A percentile compares a stretch with the other conserved stretches of the same genome.
Conservation (phyloP, 1,140 invertebrate genomes). For the Pachypsylla venusta region DNA sequence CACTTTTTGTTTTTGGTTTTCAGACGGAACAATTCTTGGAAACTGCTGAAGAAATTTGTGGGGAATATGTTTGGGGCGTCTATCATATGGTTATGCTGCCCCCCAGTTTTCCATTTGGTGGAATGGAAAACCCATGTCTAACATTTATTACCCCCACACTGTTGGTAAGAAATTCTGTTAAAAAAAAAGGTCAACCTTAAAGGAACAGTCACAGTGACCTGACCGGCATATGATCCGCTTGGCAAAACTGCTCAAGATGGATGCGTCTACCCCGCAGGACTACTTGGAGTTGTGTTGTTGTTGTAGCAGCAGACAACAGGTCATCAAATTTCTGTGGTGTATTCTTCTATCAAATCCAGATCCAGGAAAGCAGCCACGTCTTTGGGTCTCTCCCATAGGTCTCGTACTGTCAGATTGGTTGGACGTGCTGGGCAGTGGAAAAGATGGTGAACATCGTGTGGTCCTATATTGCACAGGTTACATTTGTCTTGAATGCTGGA, state of each 20-base stretch:
- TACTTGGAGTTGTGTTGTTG: slow-evolving; percentile 69
- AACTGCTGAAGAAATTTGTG: slow-evolving; percentile 65
- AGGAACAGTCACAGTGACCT: too few species aligned
- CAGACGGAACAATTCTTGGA: slow-evolving; percentile 67
- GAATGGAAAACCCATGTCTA: slow-evolving; percentile 95
- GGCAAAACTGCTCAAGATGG: slow-evolving; percentile 13
- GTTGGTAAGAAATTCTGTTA: slow-evolving; percentile 39
- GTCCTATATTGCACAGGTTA: too few species aligned
- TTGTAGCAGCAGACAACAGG: too few species aligned
- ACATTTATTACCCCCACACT: slow-evolving; percentile 88
- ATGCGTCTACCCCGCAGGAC: slow-evolving; percentile 32
- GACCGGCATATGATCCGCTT: neutral
- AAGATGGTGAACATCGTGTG: too few species aligned
- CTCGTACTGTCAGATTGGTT: too few species aligned
- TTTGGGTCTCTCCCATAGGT: too few species aligned
- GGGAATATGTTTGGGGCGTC: slow-evolving; percentile 66
- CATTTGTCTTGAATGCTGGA: too few species aligned
- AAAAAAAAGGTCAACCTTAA: slow-evolving; percentile 11
- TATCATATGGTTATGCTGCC: slow-evolving; percentile 87
- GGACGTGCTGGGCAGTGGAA: too few species aligned
- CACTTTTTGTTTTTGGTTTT: slow-evolving; percentile 19
- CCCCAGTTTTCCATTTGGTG: slow-evolving; percentile 86
- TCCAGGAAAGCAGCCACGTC: too few species aligned
- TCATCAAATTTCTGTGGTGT: too few species aligned
- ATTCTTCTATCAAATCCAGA: too few species aligned